Conservation (phyloP, 2,113 vertebrate species). For the Dasyurus viverrinus region DNA sequence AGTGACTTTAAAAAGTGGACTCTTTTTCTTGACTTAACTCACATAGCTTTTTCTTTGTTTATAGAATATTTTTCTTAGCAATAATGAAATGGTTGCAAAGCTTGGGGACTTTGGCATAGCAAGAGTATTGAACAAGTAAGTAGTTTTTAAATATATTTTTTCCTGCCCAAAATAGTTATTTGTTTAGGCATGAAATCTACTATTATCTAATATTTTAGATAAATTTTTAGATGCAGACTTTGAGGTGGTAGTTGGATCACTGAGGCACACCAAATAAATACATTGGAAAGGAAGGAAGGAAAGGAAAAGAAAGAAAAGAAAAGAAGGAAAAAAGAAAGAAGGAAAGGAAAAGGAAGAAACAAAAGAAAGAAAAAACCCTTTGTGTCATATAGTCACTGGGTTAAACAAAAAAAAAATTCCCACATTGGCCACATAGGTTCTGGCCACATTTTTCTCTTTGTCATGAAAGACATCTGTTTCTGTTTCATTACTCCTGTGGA, state of each 20-base stretch:
- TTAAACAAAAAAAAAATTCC: background rate
- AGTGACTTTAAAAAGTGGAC: background rate
- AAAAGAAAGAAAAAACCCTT: background rate
- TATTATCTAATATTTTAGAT: conserved; percentile 22
- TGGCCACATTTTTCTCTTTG: too few species aligned
- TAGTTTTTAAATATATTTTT: conserved; percentile 44
- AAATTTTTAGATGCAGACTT: conserved; percentile 18
- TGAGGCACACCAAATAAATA: background rate
- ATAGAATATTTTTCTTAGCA: conserved; percentile 95
- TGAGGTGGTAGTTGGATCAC: background rate
- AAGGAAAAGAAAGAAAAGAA: too few species aligned
- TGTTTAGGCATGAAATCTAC: conserved; percentile 33
- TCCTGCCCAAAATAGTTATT: background rate
- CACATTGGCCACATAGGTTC: too few species aligned
- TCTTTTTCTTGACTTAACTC: conserved; percentile 37
- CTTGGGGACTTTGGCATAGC: conserved; percentile 97
- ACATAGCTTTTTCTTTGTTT: conserved; percentile 60
- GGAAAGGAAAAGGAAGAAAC: background rate
- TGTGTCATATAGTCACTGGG: background rate
- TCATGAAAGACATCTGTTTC: background rate
- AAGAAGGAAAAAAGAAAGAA: too few species aligned
- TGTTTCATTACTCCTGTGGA: background rate
- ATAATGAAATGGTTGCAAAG: conserved; percentile 89
- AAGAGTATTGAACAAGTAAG: conserved; percentile 93
- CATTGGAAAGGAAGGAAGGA: background rate